Evolutionary conservation across 2,888 invertebrate species (phyloP), one percentile per base, ranked within the genome.

Genomic region (Poecilobothrus nobilitatus): DNA sequence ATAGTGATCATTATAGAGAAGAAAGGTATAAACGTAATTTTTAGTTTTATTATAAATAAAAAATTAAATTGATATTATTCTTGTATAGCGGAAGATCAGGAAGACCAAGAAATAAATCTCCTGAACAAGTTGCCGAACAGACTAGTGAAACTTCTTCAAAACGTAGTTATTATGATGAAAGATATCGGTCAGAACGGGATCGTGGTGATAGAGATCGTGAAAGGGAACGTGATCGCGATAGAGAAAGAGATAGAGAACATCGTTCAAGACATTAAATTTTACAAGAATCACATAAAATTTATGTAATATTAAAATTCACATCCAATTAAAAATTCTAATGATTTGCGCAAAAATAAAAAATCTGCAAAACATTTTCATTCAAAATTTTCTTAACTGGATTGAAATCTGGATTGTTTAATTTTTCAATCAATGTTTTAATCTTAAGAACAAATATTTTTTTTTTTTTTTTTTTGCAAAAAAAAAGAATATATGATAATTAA

Each of bases 141-240:
- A 76, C 80, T 70, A 79, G 78, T 63, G 82, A 81, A 71, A 73
- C 73, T 61, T 79, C 79, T 37, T 76, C 78, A 65, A 83, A 83
- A 75, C 81, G 84, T 76, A 74, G 75, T 53, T 94, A 94, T 84
- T 94, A 94, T 82, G 94, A 94, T 75, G 94, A 94, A 82, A 87
- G 94, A 71, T 94, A 94, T 84, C 87, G 90, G 68, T 88, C 86
- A 80, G 90, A 83, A 79, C 85, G 84, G 76, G 91, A 88, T 81
- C 84, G 87, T 41, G 86, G 87, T 72, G 91, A 88, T 80, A 84
- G 87, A 69, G 88, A 89, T 73, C 83, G 87, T 22, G 87, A 87
- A 70, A 83, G 88, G 67, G 87, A 88, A 75, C 82, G 88, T 63
- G 87, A 88, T 75, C 84, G 88, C 22, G 88, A 89, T 76, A 84